Evolutionary conservation across 1,140 invertebrate species (phyloP).

Genomic region (Polypedilum vanderplanki): DNA sequence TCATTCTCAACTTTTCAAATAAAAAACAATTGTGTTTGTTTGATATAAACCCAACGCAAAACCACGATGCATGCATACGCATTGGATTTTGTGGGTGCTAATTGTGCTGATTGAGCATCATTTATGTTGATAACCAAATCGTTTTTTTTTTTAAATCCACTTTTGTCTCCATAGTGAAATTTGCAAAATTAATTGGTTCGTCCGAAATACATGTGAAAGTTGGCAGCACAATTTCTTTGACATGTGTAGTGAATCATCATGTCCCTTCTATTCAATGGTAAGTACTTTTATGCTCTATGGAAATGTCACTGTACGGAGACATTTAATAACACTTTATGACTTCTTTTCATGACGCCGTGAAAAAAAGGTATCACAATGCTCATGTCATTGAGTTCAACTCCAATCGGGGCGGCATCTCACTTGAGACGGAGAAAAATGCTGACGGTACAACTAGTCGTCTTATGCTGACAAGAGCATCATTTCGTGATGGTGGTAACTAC

Average conservation of each 20-base stretch:
- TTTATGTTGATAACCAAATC: too few species aligned
- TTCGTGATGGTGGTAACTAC: conserved; percentile 82
- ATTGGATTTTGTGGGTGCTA: too few species aligned
- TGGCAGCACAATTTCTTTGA: conserved; percentile 24
- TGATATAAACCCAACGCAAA: too few species aligned
- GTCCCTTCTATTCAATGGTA: conserved; percentile 23
- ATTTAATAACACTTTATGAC: not conserved
- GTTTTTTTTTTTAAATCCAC: too few species aligned
- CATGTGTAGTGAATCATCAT: conserved; percentile 6
- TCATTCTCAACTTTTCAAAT: too few species aligned
- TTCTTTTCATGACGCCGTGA: not conserved
- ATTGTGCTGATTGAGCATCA: too few species aligned
- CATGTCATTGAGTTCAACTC: conserved; percentile 79
- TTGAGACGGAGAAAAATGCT: conserved; percentile 87
- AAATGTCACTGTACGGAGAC: too few species aligned
- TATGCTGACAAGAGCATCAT: conserved; percentile 75
- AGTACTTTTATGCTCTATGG: not conserved
- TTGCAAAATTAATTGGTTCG: not conserved
- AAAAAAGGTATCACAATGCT: conserved; percentile 62
- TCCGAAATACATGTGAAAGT: conserved; percentile 10
- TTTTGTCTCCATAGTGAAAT: not conserved
- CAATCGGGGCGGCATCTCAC: conserved; percentile 73
- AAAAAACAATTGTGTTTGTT: not conserved
- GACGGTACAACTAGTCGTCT: conserved; percentile 80
- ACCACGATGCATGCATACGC: too few species aligned